A percentile compares a stretch with the other conserved stretches of the same genome.
These are phyloP conservation scores for Leiothrix lutea DNA, from an alignment of 2,113 vertebrate species.

Conservation along the genomic window DNA sequence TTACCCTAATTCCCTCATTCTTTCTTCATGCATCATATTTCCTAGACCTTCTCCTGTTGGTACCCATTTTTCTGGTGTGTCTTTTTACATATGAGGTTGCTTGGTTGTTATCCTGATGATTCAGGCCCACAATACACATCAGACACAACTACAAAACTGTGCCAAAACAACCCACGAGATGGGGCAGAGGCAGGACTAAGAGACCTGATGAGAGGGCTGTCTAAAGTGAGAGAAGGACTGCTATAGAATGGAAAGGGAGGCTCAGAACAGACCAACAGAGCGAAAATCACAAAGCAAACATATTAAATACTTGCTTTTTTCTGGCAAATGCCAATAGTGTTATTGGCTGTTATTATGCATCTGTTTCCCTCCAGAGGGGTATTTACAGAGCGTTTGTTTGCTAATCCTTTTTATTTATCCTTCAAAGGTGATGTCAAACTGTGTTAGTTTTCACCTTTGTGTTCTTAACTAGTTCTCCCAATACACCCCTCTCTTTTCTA, in stretches of 20 bases:
- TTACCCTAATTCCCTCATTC: not conserved
- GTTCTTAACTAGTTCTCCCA: not conserved
- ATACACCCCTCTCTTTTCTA: not conserved
- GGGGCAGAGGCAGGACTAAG: not conserved
- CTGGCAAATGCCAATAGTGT: not conserved
- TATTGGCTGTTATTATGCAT: not conserved
- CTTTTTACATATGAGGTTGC: not conserved
- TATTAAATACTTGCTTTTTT: not conserved
- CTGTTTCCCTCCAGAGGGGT: not conserved
- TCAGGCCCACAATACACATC: not conserved
- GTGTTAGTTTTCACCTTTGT: not conserved
- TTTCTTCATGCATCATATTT: not conserved
- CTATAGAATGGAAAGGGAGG: not conserved
- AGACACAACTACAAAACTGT: not conserved
- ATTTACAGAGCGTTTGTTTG: not conserved
- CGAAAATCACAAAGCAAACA: not conserved
- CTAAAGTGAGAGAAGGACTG: not conserved
- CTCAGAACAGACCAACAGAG: not conserved
- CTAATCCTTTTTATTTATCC: not conserved
- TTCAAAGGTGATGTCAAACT: not conserved
- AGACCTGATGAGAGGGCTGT: not conserved
- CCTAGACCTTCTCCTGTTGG: not conserved
- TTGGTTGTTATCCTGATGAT: not conserved
- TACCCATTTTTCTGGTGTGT: not conserved
- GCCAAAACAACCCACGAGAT: not conserved